Conservation (phyloP, 2,888 invertebrate species). For the Tiphia femorata region DNA sequence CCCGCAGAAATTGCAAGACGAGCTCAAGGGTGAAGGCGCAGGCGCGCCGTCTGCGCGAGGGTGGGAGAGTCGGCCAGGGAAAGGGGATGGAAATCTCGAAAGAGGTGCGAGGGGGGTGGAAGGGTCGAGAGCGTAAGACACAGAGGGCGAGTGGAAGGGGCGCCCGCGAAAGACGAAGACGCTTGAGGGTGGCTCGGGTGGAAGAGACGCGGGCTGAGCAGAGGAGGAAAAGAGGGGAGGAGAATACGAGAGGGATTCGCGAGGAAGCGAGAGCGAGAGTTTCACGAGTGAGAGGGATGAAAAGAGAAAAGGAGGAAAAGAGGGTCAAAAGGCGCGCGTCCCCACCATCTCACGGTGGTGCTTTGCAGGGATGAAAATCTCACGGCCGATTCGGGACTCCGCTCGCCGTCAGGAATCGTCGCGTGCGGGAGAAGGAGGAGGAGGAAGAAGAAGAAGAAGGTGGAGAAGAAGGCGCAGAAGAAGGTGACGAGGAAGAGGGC, state of each 20-base stretch:
- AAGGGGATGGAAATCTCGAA: constrained; percentile 39
- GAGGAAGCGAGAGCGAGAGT: constrained; percentile 6
- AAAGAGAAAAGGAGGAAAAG: constrained; percentile 42
- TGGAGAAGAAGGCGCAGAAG: constrained; percentile 30
- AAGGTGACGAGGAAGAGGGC: constrained; percentile 25
- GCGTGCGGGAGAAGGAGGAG: constrained; percentile 16
- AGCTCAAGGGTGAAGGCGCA: constrained; percentile 29
- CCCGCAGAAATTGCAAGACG: constrained; percentile 35
- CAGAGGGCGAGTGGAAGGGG: constrained; percentile 28
- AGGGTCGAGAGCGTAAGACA: constrained; percentile 33
- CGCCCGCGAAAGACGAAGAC: constrained; percentile 16
- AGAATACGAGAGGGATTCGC: constrained; percentile 1
- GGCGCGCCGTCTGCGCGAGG: constrained; percentile 24
- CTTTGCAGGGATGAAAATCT: constrained; percentile 42
- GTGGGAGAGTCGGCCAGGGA: background rate
- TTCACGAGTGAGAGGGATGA: constrained; percentile 21
- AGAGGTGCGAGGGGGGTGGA: constrained; percentile 23
- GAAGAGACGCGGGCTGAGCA: background rate
- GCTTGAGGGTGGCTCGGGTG: background rate
- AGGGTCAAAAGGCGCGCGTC: constrained; percentile 43
- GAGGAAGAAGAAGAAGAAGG: constrained; percentile 38
- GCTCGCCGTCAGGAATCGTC: constrained; percentile 30
- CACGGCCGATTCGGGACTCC: constrained; percentile 32
- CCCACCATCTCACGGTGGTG: too few species aligned
- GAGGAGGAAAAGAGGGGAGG: background rate